Evolutionary conservation across 2,113 vertebrate species (phyloP).

Genomic region (Pitta sordida): DNA sequence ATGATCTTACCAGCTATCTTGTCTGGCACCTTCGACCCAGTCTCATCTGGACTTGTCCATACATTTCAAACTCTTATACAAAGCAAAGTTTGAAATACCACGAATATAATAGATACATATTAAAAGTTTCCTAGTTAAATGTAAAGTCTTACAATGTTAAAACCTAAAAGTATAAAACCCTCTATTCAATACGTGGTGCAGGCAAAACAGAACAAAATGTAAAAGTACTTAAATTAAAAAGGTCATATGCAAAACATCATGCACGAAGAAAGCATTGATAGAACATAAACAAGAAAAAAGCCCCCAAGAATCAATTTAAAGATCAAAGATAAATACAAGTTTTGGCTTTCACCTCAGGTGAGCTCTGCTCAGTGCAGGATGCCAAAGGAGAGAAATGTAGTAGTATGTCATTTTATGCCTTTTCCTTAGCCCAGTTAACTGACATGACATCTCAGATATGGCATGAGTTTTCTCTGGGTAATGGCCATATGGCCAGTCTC

Average conservation of each 20-base stretch:
- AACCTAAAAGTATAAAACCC: too few relatives aligned
- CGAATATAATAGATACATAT: too few relatives aligned
- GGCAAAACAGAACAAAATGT: background rate
- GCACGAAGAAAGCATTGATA: background rate
- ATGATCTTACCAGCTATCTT: too few relatives aligned
- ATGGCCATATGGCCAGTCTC: background rate
- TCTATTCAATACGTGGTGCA: background rate
- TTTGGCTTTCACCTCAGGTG: background rate
- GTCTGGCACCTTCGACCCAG: too few relatives aligned
- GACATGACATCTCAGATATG: background rate
- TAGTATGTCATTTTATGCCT: background rate
- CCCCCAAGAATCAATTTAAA: background rate
- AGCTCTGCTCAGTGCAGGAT: background rate
- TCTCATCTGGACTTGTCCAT: too few relatives aligned
- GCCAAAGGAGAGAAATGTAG: background rate
- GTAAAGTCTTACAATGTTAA: too few relatives aligned
- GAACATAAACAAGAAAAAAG: background rate
- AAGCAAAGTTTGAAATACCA: too few relatives aligned
- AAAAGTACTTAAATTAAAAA: background rate
- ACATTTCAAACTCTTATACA: too few relatives aligned
- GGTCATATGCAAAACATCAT: background rate
- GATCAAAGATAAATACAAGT: background rate
- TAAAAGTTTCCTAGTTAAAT: too few relatives aligned
- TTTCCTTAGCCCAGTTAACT: background rate
- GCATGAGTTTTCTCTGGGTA: background rate